Evolutionary conservation across 1,140 invertebrate species (phyloP).

Genomic region (Eurosta solidaginis): DNA sequence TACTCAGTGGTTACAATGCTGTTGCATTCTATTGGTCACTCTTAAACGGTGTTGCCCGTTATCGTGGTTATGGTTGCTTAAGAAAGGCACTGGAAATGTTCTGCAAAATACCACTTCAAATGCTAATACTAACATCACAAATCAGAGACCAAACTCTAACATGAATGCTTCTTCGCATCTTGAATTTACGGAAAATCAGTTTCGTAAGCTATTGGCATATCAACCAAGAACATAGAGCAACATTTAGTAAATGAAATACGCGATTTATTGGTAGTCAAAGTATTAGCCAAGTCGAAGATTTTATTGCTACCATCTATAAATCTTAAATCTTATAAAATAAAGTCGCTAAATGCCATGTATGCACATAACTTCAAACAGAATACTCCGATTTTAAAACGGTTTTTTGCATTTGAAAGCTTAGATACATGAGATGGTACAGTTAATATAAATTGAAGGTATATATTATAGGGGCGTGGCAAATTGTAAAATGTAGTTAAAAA

Average conservation of each 20-base stretch:
- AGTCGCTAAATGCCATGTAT: no score
- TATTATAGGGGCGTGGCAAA: no score
- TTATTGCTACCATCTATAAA: slow-evolving; percentile 31
- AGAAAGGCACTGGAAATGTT: not conserved
- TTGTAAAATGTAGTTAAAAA: no score
- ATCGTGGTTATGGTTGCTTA: not conserved
- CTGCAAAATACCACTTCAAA: not conserved
- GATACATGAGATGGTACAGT: no score
- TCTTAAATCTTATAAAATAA: no score
- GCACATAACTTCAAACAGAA: no score
- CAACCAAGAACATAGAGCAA: not conserved
- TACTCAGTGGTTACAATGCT: no score
- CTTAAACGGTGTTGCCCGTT: no score
- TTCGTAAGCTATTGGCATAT: not conserved
- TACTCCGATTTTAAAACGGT: no score
- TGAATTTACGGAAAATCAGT: slow-evolving; percentile 7
- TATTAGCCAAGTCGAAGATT: slow-evolving; percentile 16
- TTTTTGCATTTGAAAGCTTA: no score
- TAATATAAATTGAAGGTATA: no score
- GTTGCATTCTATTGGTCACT: not conserved
- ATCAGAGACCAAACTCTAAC: not conserved
- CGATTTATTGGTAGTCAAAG: slow-evolving; percentile 24
- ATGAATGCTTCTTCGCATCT: not conserved
- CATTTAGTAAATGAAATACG: slow-evolving; percentile 19
- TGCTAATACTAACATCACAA: no score